phyloP scores from a whole-genome alignment of 2,113 vertebrate genomes.

The Neoarius graeffei region DNA sequence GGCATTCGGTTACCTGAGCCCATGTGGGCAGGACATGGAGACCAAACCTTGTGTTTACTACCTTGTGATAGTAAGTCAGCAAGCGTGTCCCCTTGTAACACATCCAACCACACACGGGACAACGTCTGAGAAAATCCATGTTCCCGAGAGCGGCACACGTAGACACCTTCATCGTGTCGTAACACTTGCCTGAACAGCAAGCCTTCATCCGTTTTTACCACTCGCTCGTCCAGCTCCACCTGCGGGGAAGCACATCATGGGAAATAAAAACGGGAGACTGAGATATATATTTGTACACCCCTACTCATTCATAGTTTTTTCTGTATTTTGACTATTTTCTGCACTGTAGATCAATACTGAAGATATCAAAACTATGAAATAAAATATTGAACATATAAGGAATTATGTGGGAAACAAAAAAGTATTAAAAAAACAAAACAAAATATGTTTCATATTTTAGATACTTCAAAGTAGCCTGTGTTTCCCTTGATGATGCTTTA shows the following conservation, averaged over 20 bases:
- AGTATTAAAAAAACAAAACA: too few relatives aligned
- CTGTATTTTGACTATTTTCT: too few relatives aligned
- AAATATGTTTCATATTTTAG: too few relatives aligned
- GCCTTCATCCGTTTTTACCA: constrained; percentile 82
- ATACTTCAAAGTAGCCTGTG: too few relatives aligned
- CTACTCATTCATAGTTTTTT: too few relatives aligned
- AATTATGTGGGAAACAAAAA: too few relatives aligned
- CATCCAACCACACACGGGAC: constrained; percentile 76
- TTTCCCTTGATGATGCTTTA: too few relatives aligned
- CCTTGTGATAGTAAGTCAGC: constrained; percentile 70
- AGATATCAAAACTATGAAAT: too few relatives aligned
- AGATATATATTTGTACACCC: too few relatives aligned
- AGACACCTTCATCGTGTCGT: constrained; percentile 78
- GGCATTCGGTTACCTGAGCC: constrained; percentile 61
- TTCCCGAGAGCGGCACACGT: constrained; percentile 85
- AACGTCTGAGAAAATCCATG: constrained; percentile 85
- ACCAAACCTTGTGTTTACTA: constrained; percentile 61
- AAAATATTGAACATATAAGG: too few relatives aligned
- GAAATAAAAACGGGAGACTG: not conserved
- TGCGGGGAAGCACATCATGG: constrained; percentile 49
- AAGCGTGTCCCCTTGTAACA: constrained; percentile 79
- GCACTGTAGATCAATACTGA: too few relatives aligned
- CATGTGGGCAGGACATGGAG: constrained; percentile 56
- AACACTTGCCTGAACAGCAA: constrained; percentile 85
- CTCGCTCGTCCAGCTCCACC: constrained; percentile 88